Evolutionary conservation across 35 echinoderm and acorn worm genomes (phyloP).

Genomic region (Anneissia japonica): DNA sequence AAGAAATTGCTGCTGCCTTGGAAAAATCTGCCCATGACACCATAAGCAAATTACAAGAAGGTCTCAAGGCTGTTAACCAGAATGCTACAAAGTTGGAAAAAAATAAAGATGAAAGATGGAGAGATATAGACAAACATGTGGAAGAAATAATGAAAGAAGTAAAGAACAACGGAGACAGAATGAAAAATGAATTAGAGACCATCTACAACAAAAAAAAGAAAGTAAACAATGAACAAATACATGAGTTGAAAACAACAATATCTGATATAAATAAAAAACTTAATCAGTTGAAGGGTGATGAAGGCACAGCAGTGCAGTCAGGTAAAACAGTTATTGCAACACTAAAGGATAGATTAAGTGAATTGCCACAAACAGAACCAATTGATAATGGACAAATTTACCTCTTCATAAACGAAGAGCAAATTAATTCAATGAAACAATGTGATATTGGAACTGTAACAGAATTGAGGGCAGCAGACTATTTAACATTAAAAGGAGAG

Average conservation of each 20-base stretch:
- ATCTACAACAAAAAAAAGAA: neutral
- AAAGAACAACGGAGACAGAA: neutral
- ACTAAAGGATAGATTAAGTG: neutral
- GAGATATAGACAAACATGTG: neutral
- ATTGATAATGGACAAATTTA: neutral
- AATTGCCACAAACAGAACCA: neutral
- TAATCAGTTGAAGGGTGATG: neutral
- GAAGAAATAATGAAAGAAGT: neutral
- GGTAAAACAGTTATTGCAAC: neutral
- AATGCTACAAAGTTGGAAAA: neutral
- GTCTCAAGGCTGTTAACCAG: too few species aligned
- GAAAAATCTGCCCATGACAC: too few species aligned
- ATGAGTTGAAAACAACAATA: neutral
- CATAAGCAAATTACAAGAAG: too few species aligned
- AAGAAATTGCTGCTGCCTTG: too few species aligned
- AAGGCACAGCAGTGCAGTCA: neutral
- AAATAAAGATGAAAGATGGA: neutral
- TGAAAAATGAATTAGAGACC: neutral
- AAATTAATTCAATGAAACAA: neutral
- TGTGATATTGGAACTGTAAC: neutral
- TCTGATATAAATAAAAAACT: neutral
- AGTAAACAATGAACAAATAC: neutral
- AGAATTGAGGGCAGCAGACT: neutral
- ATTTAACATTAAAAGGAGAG: neutral
- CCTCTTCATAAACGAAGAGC: neutral